phyloP scores from a whole-genome alignment of 2,797 vertebrate genomes.

The Squalus acanthias region DNA sequence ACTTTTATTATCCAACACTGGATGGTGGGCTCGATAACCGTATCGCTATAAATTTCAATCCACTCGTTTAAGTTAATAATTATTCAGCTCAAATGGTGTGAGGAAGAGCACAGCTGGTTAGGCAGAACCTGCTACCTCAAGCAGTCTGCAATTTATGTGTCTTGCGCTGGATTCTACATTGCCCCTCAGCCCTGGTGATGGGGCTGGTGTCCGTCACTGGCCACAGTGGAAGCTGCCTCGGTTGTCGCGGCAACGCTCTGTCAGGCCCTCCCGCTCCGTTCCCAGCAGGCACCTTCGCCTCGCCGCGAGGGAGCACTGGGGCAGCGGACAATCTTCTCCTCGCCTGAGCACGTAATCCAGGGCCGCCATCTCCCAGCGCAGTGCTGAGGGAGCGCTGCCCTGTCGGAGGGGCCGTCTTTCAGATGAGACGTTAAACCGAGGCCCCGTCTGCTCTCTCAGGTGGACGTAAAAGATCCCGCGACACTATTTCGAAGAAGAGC shows the following conservation, averaged over 20 bases:
- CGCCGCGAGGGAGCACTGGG: no score
- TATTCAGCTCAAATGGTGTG: not conserved
- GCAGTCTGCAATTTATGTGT: not conserved
- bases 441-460: no score
- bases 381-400: not conserved
- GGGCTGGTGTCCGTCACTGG: not conserved
- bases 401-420: not conserved
- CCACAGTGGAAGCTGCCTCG: not conserved
- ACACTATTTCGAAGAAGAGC: no score
- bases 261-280: not conserved
- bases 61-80: slow-evolving; percentile 1
- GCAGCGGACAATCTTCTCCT: no score
- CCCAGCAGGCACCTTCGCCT: no score
- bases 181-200: not conserved
- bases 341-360: no score
- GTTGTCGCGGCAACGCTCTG: not conserved
- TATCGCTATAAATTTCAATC: not conserved
- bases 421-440: no score
- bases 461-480: no score
- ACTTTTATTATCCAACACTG: not conserved
- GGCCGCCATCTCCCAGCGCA: not conserved
- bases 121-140: not conserved
- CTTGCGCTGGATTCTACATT: not conserved
- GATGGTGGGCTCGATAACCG: not conserved
- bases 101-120: not conserved